A percentile compares a stretch with the other conserved stretches of the same genome.
Conservation (phyloP, 2,113 vertebrate genomes). For the Galemys pyrenaicus region DNA sequence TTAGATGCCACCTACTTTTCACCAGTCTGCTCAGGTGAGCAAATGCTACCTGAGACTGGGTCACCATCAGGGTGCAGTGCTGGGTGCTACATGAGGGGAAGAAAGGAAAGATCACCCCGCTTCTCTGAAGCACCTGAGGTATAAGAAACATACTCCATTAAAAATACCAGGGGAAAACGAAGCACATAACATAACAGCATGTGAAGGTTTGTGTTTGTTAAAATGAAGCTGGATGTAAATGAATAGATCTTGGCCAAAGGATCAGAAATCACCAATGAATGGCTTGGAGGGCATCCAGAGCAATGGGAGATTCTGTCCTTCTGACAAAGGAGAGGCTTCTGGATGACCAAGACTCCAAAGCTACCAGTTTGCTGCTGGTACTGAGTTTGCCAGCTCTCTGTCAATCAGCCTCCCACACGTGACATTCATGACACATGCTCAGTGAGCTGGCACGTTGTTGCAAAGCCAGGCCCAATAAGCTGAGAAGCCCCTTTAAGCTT, state of each 20-base stretch:
- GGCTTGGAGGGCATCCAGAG: background rate
- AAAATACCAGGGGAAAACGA: background rate
- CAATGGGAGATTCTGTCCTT: background rate
- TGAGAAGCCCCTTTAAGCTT: background rate
- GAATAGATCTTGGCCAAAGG: background rate
- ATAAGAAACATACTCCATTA: background rate
- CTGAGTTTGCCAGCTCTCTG: too few species aligned
- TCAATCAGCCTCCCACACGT: background rate
- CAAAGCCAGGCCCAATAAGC: background rate
- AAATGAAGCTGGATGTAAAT: background rate
- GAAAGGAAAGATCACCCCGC: fast-evolving
- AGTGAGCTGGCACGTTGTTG: background rate
- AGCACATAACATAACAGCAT: background rate
- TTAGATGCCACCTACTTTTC: background rate
- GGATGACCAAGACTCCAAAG: background rate
- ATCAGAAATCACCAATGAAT: background rate
- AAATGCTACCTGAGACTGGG: background rate
- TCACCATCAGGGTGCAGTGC: background rate
- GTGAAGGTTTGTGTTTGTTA: background rate
- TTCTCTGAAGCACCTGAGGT: background rate
- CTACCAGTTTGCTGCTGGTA: background rate
- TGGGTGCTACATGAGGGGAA: background rate
- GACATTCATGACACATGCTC: too few species aligned
- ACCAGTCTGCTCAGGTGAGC: background rate
- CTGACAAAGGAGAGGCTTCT: background rate